Conservation (phyloP, 2,113 vertebrate species). For the Eulacestoma nigropectus region DNA sequence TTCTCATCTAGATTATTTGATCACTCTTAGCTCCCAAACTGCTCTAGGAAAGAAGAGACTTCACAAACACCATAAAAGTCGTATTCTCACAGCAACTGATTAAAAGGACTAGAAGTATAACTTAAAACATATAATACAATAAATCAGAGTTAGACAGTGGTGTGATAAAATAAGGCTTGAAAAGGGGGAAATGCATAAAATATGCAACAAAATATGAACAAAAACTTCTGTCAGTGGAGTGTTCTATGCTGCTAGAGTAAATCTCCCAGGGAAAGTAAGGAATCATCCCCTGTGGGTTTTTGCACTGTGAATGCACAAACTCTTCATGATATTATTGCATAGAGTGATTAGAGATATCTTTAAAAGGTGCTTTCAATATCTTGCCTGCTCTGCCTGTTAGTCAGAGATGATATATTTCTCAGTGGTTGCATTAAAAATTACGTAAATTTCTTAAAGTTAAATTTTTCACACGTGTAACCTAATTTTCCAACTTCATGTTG, state of each 20-base stretch:
- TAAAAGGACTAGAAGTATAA: background rate
- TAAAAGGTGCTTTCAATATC: background rate
- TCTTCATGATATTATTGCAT: background rate
- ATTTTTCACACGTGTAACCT: background rate
- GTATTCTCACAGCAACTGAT: background rate
- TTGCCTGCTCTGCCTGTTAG: background rate
- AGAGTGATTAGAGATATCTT: background rate
- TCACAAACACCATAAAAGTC: background rate
- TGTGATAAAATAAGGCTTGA: background rate
- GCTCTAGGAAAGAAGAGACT: background rate
- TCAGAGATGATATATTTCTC: background rate
- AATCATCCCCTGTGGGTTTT: background rate
- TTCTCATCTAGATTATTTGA: background rate
- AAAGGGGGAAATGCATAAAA: background rate
- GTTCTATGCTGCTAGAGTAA: background rate
- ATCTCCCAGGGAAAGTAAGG: background rate
- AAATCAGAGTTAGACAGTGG: background rate
- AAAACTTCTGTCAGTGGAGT: background rate
- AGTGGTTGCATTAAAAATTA: background rate
- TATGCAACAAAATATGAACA: background rate
- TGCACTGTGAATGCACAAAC: accelerated
- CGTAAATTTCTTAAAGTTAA: background rate
- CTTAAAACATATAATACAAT: background rate
- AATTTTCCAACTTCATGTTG: background rate
- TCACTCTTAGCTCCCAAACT: background rate